phyloP scores from a whole-genome alignment of 1,140 invertebrate species.

The Drosophila teissieri region DNA sequence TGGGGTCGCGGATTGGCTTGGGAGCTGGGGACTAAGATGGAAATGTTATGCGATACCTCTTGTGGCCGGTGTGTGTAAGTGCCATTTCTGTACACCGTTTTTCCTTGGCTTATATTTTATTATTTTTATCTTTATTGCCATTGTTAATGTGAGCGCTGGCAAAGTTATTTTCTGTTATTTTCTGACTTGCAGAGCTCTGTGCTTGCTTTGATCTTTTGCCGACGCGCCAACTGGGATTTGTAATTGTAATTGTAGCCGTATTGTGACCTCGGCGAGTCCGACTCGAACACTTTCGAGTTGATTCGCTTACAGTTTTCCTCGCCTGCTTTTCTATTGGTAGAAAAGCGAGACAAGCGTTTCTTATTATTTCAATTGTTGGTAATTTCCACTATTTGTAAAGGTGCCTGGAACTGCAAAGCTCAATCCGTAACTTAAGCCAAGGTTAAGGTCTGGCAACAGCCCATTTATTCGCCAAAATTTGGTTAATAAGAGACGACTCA shows the following conservation, averaged over 20 bases:
- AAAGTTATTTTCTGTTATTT: constrained; percentile 68
- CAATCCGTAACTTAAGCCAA: background rate
- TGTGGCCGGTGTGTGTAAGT: constrained; percentile 46
- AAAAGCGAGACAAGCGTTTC: constrained; percentile 45
- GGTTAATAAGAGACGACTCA: background rate
- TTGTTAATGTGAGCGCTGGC: constrained; percentile 53
- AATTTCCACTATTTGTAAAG: constrained; percentile 37
- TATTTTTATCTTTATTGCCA: constrained; percentile 69
- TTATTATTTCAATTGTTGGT: constrained; percentile 75
- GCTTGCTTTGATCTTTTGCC: constrained; percentile 76
- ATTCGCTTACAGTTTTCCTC: constrained; percentile 48
- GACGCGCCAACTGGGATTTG: constrained; percentile 63
- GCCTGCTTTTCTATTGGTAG: constrained; percentile 41
- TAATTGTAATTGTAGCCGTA: constrained; percentile 65
- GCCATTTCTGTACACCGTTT: constrained; percentile 59
- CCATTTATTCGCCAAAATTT: background rate
- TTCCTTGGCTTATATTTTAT: constrained; percentile 71
- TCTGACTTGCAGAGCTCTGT: constrained; percentile 50
- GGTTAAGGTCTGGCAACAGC: background rate
- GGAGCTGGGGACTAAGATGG: background rate
- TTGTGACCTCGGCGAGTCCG: constrained; percentile 19
- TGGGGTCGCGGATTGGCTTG: constrained; percentile 12
- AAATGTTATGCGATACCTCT: constrained; percentile 14
- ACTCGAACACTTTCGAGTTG: constrained; percentile 29
- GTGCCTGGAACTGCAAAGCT: constrained; percentile 13